phyloP scores from a whole-genome alignment of 2,888 invertebrate species.

The Hirtodrosophila trivittata region DNA sequence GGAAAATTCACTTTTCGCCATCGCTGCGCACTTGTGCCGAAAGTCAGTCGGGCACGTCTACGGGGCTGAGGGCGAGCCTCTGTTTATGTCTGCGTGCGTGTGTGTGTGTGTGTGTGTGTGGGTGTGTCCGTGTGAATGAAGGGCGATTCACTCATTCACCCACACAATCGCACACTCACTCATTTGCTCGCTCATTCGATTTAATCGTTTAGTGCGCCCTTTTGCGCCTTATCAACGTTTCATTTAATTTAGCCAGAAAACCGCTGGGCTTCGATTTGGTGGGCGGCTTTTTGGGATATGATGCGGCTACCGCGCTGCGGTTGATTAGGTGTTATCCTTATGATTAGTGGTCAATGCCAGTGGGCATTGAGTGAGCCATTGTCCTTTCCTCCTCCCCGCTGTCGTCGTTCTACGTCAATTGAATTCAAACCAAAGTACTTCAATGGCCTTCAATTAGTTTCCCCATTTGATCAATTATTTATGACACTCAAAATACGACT shows the following conservation, averaged over 20 bases:
- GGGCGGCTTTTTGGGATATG: conserved; percentile 53
- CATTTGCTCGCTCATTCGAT: conserved; percentile 77
- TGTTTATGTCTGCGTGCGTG: neutral
- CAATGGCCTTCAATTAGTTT: conserved; percentile 34
- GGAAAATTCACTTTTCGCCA: conserved; percentile 81
- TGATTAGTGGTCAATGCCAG: conserved; percentile 72
- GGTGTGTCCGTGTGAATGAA: conserved; percentile 36
- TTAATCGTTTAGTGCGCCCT: conserved; percentile 79
- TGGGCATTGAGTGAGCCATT: conserved; percentile 30
- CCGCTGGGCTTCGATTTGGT: conserved; percentile 54
- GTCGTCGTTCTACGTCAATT: no score
- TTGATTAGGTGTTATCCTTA: conserved; percentile 79
- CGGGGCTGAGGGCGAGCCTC: conserved; percentile 9
- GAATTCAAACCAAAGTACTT: conserved; percentile 44
- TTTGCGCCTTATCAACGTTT: conserved; percentile 80
- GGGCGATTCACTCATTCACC: conserved; percentile 30
- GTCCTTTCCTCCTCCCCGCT: no score
- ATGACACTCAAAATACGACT: conserved; percentile 22
- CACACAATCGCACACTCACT: conserved; percentile 49
- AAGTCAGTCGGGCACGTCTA: conserved; percentile 79
- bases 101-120: conserved; percentile 11
- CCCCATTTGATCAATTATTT: conserved; percentile 47
- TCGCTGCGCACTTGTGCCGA: conserved; percentile 80
- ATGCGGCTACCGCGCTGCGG: conserved; percentile 59
- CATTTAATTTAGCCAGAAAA: conserved; percentile 72